Percentiles rank a stretch among this genome's conserved stretches.
Evolutionary conservation across 2,888 invertebrate species (phyloP).

Genomic region (Tiphia femorata): DNA sequence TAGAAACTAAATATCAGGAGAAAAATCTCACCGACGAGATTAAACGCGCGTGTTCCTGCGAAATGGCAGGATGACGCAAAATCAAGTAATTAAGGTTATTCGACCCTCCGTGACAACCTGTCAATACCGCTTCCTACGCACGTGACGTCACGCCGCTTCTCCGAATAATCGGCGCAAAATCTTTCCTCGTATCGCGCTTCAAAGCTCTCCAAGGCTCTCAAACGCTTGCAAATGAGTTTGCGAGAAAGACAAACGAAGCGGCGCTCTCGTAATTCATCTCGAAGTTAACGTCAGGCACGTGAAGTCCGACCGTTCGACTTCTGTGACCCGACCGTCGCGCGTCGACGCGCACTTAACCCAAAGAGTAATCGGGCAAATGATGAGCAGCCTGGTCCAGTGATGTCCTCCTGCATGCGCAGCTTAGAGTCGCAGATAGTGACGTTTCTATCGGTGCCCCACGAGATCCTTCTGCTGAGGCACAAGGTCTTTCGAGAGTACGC

Average conservation of each 20-base stretch:
- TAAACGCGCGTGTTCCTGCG: too few relatives aligned
- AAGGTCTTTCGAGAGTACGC: constrained; percentile 59
- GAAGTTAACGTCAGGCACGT: constrained; percentile 23
- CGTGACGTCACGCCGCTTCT: too few relatives aligned
- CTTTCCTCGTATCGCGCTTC: too few relatives aligned
- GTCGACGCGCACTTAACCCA: constrained; percentile 12
- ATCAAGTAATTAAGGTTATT: too few relatives aligned
- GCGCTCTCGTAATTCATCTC: constrained; percentile 28
- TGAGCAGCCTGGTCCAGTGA: constrained; percentile 31
- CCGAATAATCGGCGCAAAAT: too few relatives aligned
- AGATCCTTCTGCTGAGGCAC: constrained; percentile 55
- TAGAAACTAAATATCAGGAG: too few relatives aligned
- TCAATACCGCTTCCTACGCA: too few relatives aligned
- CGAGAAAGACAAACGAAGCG: background rate
- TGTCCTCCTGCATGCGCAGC: constrained; percentile 58
- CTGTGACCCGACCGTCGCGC: background rate
- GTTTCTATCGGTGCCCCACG: constrained; percentile 53
- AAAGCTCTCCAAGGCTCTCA: too few relatives aligned
- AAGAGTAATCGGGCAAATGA: constrained; percentile 16
- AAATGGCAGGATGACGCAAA: too few relatives aligned
- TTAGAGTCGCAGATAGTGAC: constrained; percentile 53
- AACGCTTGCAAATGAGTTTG: too few relatives aligned
- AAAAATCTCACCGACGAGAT: too few relatives aligned
- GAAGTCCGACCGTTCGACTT: background rate
- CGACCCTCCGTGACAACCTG: too few relatives aligned